These are phyloP conservation scores for Agriotes lineatus DNA, from an alignment of 2,888 invertebrate genomes.

Conservation along the genomic window DNA sequence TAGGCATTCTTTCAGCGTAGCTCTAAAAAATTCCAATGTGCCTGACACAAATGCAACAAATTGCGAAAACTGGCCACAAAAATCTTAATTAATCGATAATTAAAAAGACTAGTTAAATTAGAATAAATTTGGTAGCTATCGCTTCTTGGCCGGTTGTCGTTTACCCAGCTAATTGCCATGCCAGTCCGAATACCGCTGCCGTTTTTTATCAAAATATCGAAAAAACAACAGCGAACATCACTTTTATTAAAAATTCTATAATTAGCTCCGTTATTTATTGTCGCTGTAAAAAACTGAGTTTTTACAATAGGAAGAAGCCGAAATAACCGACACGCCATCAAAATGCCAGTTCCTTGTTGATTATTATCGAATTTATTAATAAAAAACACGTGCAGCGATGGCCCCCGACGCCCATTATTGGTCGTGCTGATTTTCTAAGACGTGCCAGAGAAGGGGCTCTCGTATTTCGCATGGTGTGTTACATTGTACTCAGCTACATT, in stretches of 20 bases:
- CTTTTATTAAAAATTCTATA: conserved; percentile 22
- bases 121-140: conserved; percentile 32
- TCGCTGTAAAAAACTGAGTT: conserved; percentile 14
- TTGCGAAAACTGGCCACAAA: conserved; percentile 18
- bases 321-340: conserved; percentile 11
- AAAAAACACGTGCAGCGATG: neutral
- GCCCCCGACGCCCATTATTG: neutral
- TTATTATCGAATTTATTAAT: conserved; percentile 3
- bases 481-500: neutral
- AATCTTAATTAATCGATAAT: conserved; percentile 34
- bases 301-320: conserved; percentile 16
- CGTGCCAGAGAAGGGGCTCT: neutral
- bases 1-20: too few species aligned
- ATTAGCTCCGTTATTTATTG: conserved; percentile 29
- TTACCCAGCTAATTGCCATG: conserved; percentile 22
- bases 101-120: conserved; percentile 35
- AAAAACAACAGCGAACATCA: conserved; percentile 15
- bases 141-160: conserved; percentile 31
- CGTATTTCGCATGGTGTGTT: neutral
- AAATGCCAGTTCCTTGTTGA: conserved; percentile 19
- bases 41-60: conserved; percentile 24
- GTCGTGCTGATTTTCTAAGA: neutral
- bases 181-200: conserved; percentile 15
- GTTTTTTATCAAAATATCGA: neutral
- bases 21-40: too few species aligned